Base-by-base conservation (phyloP, 2,797 vertebrate genomes). In the Diglossa cyanea region DNA sequence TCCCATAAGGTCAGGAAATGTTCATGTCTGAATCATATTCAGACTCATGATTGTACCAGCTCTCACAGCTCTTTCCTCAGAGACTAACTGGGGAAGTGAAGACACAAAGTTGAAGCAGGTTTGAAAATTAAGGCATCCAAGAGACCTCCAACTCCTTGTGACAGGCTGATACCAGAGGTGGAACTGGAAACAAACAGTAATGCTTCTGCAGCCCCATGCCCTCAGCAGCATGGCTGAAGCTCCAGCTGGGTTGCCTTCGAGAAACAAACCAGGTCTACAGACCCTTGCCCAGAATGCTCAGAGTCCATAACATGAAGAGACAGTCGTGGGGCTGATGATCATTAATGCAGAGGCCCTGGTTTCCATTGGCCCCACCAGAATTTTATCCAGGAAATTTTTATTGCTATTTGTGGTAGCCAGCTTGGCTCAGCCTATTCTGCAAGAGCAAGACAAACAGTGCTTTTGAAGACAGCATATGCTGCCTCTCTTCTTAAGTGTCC, bases 391-490 rank as follows among this genome's bases (percentile, higher is more conserved):
- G 42, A 73, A 80, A 31, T 42, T 65, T 86, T 74, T 80, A 48
- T 48, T 86, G 51, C 65, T 72, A 31, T 47, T 78, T 50, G 54
- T 65, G 51, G 70, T 13, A 72, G 86, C 20, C 67, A 88, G 19
- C 10, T 14, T 45, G 39, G 48, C 33, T 84, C 74, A 86, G 53
- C 55, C 53, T 48, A 48, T 42, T 73, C 67, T 26, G 35, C 30
- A 85, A 20, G 7, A 93, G 71, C 33, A 73, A 90, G 84, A 70
- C 30, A 75, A 54, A 26, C 1, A 1, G 53, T 73, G 76, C 80
- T 88, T 81, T 73, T 73, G 77, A 90, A 87, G 77, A 61, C 12
- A 47, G 76, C 12, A 80, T 24, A 51, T 33, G 45, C 35, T 93
- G 42, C 35, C 63, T 91, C 74, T 70, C 71, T 70, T 72, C 67